Percentiles rank a stretch among this genome's conserved stretches.
Conservation (phyloP, 2,797 vertebrate genomes). For the Erethizon dorsatum region DNA sequence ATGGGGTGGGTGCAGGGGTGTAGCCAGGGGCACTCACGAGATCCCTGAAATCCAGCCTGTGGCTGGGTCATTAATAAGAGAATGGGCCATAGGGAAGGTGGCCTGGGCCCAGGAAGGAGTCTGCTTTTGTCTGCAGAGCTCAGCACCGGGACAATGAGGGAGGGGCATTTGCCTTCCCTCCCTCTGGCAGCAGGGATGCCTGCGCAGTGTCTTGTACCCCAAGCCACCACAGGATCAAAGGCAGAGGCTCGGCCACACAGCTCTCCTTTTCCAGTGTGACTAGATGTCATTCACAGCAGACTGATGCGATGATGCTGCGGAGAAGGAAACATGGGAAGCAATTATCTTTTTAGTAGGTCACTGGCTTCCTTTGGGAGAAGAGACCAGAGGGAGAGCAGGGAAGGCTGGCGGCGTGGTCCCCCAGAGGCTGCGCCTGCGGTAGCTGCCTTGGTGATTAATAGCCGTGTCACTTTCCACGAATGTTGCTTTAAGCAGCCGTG, state of each 20-base stretch:
- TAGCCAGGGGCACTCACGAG: background rate
- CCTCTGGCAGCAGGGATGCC: background rate
- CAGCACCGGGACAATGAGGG: background rate
- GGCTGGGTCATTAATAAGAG: background rate
- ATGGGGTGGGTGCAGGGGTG: background rate
- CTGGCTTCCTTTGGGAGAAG: conserved; percentile 81
- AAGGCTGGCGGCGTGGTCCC: background rate
- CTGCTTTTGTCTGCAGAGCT: conserved; percentile 18
- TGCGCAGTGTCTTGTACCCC: background rate
- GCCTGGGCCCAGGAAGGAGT: background rate
- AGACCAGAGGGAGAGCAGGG: conserved; percentile 68
- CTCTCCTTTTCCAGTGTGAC: conserved; percentile 12
- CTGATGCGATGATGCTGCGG: conserved; percentile 68
- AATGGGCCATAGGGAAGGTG: background rate
- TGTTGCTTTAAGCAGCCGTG: conserved; percentile 75
- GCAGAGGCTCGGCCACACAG: background rate
- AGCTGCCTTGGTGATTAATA: conserved; percentile 82
- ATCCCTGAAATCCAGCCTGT: background rate
- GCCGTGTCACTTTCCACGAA: conserved; percentile 77
- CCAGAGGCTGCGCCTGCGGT: conserved; percentile 40
- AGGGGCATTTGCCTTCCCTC: background rate
- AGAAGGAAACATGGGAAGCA: conserved; percentile 80
- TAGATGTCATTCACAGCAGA: conserved; percentile 50
- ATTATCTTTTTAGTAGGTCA: conserved; percentile 86
- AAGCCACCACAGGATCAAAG: conserved; percentile 41